Evolutionary conservation across 2,888 invertebrate genomes (phyloP), one percentile per base, ranked within the genome.

Genomic region (Cryptocephalus primarius): DNA sequence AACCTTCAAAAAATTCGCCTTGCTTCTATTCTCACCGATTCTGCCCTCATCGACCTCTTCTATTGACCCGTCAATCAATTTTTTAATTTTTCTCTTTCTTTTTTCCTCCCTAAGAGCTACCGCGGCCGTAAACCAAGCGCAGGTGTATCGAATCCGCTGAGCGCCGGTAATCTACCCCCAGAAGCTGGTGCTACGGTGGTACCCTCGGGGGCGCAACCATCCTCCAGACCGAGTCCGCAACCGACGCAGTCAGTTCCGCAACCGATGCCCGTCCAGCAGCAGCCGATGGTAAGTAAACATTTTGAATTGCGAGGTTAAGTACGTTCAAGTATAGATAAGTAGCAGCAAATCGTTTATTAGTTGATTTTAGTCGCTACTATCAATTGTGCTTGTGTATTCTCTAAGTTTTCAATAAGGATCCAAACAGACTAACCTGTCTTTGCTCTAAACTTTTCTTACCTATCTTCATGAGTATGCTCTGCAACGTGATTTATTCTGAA

Each of bases 221-320:
- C 67, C 33, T 62, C 69, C 31, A 62, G 69, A 54, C 69, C 67
- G 32, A 69, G 68, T 59, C 69, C 69, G 31, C 70, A 70, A 51
- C 62, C 64, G 9, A 48, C 57, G 6, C 53, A n/a, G 36, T 11
- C 63, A 49, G 65, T 68, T 46, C 65, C 67, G 54, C 60, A 60
- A 48, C 54, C 62, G 32, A 55, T 63, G 52, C 61, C 69, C 59
- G 63, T 67, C 59, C 68, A 69, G 54, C 70, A 70, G 55, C 70
- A 71, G 56, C 67, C 71, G 45, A 70, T 71, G 71, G 71, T 71
- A 56, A 60, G 63, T 54, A 8, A 22, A 22, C 2, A 22, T 22
- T 22, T 22, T 22, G 22, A 2, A 22, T 22, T 22, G 22, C 22
- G 3, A 22, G 22, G n/a, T n/a, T n/a, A n/a, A n/a, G n/a, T n/a